A percentile compares a stretch with the other conserved stretches of the same genome.
Conservation (phyloP, 2,888 invertebrate genomes). For the Drosophila robusta region DNA sequence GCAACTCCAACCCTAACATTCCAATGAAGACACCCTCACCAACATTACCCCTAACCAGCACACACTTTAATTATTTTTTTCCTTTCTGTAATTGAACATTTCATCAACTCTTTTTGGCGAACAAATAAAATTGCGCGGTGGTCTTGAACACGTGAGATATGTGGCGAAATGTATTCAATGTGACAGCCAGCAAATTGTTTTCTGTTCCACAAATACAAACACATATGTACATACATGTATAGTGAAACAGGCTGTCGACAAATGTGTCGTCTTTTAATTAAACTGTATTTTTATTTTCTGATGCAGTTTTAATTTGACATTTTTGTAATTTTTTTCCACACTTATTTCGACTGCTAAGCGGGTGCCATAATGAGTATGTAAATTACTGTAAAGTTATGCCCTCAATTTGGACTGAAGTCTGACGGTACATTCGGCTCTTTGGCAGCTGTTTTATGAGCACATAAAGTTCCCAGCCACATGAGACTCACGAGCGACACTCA, state of each 20-base stretch:
- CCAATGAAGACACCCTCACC: conserved; percentile 5
- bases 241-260: conserved; percentile 4
- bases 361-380: conserved; percentile 74
- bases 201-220: conserved; percentile 29
- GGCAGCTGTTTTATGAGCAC: conserved; percentile 64
- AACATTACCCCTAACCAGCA: not conserved
- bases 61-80: conserved; percentile 11
- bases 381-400: conserved; percentile 74
- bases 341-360: conserved; percentile 49
- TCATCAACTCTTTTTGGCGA: conserved; percentile 51
- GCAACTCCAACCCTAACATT: not conserved
- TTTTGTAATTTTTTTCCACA: conserved; percentile 22
- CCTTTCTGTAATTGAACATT: conserved; percentile 40
- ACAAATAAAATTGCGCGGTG: conserved; percentile 41
- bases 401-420: conserved; percentile 56
- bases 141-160: conserved; percentile 16
- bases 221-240: not conserved
- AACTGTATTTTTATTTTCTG: conserved; percentile 44
- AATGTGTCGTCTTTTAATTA: conserved; percentile 61
- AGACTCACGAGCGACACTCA: conserved; percentile 52
- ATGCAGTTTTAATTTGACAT: conserved; percentile 42
- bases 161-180: conserved; percentile 34
- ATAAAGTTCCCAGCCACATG: conserved; percentile 73
- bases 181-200: conserved; percentile 47
- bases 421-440: conserved; percentile 24